Evolutionary conservation across 2,888 invertebrate species (phyloP), one percentile per base, ranked within the genome.

Genomic region (Drosophila stalkeri): DNA sequence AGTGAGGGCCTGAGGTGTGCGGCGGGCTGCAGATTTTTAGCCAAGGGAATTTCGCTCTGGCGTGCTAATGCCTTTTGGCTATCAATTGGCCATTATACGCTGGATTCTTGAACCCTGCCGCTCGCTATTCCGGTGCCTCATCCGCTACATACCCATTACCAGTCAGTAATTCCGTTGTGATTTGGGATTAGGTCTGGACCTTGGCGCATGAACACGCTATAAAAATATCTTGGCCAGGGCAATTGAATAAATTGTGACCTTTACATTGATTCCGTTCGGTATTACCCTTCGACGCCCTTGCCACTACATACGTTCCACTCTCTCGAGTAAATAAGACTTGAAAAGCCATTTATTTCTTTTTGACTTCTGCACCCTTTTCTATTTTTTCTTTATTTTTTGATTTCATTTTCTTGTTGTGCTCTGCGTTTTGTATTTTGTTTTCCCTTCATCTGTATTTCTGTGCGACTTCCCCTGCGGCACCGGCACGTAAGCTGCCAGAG

Each of bases 31-130:
- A 75, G 64, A 69, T 51, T 80, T 86, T 80, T 68, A 77, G 85
- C 70, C 77, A 60, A 52, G 81, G 86, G 84, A 86, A 86, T 86
- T 88, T 79, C 77, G 57, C 57, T 86, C 82, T 77, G 82, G 89
- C 89, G 86, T 87, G 89, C 84, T 87, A 87, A 87, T 87, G 86
- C 86, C 89, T 87, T 87, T 87, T 84, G 89, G 86, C 89, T 89
- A 87, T 87, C 86, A 87, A 87, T 87, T 87, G 86, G 86, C 86
- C 86, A 87, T 87, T 87, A 87, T 87, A 82, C 79, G 86, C 79
- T 79, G 69, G 78, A 76, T 80, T 73, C 76, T 79, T 72, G 64
- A 76, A 61, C 62, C 78, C 68, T n/a, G 59, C 27, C 59, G 69
- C 44, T 61, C 57, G n/a, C 74, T 55, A 60, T 69, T 70, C 65